These are phyloP conservation scores for Hoplias malabaricus DNA, from an alignment of 2,113 vertebrate species.

Conservation along the genomic window DNA sequence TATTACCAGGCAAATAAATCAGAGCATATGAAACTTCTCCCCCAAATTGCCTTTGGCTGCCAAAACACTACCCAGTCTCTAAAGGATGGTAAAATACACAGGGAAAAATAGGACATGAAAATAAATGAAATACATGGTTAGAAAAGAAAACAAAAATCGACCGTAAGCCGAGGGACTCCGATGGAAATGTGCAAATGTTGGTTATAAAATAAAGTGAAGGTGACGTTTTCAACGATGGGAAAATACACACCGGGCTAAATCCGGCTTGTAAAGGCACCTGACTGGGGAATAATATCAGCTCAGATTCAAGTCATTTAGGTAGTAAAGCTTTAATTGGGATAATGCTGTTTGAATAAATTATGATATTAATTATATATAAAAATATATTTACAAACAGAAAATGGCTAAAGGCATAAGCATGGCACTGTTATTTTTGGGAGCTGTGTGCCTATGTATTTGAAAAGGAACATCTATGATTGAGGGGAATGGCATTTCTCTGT, in stretches of 20 bases:
- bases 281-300: constrained; percentile 10
- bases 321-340: not conserved
- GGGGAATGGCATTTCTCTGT: too few relatives aligned
- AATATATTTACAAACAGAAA: not conserved
- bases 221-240: constrained; percentile 36
- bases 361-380: not conserved
- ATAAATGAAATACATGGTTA: constrained; percentile 37
- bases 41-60: constrained; percentile 28
- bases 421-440: too few relatives aligned
- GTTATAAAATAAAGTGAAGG: constrained; percentile 24
- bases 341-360: not conserved
- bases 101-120: constrained; percentile 28
- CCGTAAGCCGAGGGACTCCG: not conserved
- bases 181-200: constrained; percentile 14
- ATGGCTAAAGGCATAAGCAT: too few relatives aligned
- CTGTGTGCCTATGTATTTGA: too few relatives aligned
- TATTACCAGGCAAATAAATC: constrained; percentile 23
- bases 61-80: constrained; percentile 38
- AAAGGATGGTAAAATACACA: constrained; percentile 32
- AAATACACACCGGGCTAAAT: constrained; percentile 18
- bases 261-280: not conserved
- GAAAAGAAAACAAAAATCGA: constrained; percentile 32
- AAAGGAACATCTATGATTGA: too few relatives aligned
- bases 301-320: not conserved
- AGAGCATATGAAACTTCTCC: constrained; percentile 29